Evolutionary conservation across 2,888 invertebrate genomes (phyloP).

Genomic region (Leucophenga maculata): DNA sequence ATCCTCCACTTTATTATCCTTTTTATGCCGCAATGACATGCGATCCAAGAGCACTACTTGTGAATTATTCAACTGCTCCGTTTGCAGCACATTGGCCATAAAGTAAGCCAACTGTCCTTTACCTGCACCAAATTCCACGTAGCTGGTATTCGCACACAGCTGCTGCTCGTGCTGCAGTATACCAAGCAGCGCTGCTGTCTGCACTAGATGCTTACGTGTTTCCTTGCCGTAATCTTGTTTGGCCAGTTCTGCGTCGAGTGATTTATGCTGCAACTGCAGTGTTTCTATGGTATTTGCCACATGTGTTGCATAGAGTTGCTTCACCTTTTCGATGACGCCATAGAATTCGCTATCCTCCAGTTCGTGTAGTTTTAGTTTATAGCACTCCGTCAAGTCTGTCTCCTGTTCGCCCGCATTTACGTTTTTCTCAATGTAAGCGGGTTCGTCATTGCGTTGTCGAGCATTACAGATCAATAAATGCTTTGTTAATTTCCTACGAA

Average conservation of each 20-base stretch:
- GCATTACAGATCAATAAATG: conserved; percentile 85
- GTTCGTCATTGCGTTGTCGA: conserved; percentile 73
- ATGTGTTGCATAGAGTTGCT: conserved; percentile 68
- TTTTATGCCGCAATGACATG: conserved; percentile 86
- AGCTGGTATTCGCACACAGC: conserved; percentile 78
- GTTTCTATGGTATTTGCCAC: conserved; percentile 70
- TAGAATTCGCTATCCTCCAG: conserved; percentile 69
- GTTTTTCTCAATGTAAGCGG: conserved; percentile 70
- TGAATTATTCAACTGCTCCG: conserved; percentile 68
- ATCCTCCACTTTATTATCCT: conserved; percentile 78
- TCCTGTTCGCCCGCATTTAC: conserved; percentile 59
- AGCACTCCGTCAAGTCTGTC: conserved; percentile 27
- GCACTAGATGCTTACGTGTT: conserved; percentile 82
- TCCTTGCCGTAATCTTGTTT: conserved; percentile 76
- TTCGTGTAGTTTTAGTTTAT: conserved; percentile 68
- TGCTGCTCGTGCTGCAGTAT: conserved; percentile 78
- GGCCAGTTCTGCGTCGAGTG: conserved; percentile 73
- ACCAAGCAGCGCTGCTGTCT: conserved; percentile 84
- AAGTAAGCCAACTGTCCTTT: conserved; percentile 88
- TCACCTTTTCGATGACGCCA: conserved; percentile 72
- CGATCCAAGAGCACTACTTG: conserved; percentile 84
- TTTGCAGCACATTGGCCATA: conserved; percentile 77
- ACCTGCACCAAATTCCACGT: conserved; percentile 92
- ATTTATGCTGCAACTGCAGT: conserved; percentile 71
- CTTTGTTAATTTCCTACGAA: conserved; percentile 78